Base-by-base conservation (phyloP, 2,888 invertebrate species). In the Apantesis nais region DNA sequence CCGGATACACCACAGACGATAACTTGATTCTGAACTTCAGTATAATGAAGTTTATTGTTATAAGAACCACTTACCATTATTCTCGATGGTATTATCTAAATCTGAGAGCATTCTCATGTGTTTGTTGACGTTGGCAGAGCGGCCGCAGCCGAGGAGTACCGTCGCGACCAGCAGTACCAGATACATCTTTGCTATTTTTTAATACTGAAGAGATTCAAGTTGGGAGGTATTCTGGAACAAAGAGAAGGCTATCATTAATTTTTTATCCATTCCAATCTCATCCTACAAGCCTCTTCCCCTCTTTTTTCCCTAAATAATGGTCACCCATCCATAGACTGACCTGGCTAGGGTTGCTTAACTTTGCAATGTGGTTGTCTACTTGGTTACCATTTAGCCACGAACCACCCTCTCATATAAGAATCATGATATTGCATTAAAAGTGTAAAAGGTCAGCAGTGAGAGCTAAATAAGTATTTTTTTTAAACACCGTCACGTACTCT, bases 161-260 rank as follows among this genome's bases (percentile, higher is more conserved):
- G 86, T 79, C 77, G 89, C 83, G 71, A 92, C 77, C 63, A 92
- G 74, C 58, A 91, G 80, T 73, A 89, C 80, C 81, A 89, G 79
- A 80, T 88, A 85, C 86, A 88, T 88, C 29, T 34, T 79, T 58
- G 52, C 29, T 66, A 68, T 74, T 74, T 71, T 73, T 55, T 72
- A 86, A 86, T 87, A 89, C 85, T 89, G 83, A 39, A 81, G 92
- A 93, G 92, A 93, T 92, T 93, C 93, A 80, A 79, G 22, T 73
- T 76, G 63, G 66, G 72, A 73, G 79, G 67, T 84, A 84, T 80
- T 87, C 92, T 92, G 92, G 0, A 91, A 91, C 86, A 89, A 88
- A 73, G 65, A 75, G 74, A 79, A 0, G 65, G 8, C 8, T 5
- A 22, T 22, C 4, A 65, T 65, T 65, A 65, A 65, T 37, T 3